phyloP scores from a whole-genome alignment of 2,113 vertebrate species.

The Sisor rabdophorus region DNA sequence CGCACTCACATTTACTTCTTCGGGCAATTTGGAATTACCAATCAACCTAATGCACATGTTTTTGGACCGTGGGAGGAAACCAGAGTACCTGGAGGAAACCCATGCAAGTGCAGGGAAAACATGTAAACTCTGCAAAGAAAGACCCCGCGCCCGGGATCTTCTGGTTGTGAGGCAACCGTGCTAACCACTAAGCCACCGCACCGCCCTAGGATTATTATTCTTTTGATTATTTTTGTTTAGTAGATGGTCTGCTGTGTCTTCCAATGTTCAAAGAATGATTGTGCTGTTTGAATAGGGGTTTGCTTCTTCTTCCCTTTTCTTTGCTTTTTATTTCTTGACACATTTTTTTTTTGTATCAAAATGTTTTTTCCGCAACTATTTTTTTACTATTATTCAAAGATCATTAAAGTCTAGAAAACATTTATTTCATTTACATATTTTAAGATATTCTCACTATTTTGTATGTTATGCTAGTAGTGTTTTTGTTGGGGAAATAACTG shows the following conservation, averaged over 20 bases:
- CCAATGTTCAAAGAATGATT: neutral
- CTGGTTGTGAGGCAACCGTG: no score
- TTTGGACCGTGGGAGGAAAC: no score
- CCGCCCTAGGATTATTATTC: no score
- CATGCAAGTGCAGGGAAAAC: no score
- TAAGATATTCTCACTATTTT: constrained; percentile 24
- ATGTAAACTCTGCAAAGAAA: no score
- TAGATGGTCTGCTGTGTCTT: constrained; percentile 1
- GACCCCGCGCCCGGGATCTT: no score
- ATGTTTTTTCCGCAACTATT: neutral
- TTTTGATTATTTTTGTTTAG: neutral
- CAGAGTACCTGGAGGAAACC: no score
- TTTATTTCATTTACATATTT: constrained; percentile 26
- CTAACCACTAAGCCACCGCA: no score
- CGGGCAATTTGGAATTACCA: no score
- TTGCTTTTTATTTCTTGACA: neutral
- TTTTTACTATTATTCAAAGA: neutral
- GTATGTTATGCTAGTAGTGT: constrained; percentile 14
- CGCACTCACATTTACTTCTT: no score
- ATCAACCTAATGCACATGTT: no score
- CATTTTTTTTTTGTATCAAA: neutral
- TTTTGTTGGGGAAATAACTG: neutral
- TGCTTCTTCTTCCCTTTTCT: neutral
- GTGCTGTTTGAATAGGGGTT: neutral
- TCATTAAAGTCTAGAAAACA: neutral